These are phyloP conservation scores for Tiliacea citrago DNA, from an alignment of 2,888 invertebrate genomes.

Conservation along the genomic window DNA sequence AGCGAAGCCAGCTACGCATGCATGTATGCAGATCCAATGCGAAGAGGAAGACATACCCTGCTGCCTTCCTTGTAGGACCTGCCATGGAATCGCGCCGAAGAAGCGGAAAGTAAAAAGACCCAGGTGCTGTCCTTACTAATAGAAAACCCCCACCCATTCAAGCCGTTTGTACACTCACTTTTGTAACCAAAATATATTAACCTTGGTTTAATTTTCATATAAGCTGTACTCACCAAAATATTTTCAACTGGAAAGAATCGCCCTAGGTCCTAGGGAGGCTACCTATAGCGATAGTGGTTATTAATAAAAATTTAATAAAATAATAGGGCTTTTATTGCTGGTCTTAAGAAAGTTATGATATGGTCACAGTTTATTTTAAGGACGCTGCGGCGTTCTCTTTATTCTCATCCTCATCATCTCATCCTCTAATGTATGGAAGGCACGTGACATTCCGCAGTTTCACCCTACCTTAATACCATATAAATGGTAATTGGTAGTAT, in stretches of 20 bases:
- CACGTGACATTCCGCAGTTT: neutral
- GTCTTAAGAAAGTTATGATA: neutral
- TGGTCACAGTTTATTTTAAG: neutral
- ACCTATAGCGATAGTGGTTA: neutral
- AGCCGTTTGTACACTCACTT: neutral
- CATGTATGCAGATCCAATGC: constrained; percentile 93
- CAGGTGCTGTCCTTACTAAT: constrained; percentile 69
- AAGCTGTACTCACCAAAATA: constrained; percentile 20
- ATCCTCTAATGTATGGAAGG: neutral
- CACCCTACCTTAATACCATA: too few species aligned
- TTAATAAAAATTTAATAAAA: constrained; percentile 1
- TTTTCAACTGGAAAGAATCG: constrained; percentile 25
- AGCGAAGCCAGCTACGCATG: constrained; percentile 90
- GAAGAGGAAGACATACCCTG: constrained; percentile 89
- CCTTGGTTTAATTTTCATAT: neutral
- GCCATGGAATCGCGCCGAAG: constrained; percentile 71
- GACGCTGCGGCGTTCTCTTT: neutral
- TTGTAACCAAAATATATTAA: neutral
- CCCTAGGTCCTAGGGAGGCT: too few species aligned
- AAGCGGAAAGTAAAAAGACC: constrained; percentile 65
- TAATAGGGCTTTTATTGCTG: neutral
- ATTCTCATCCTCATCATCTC: neutral
- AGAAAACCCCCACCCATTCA: neutral
- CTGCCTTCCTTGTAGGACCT: constrained; percentile 78
- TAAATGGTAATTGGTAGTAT: neutral